phyloP scores from a whole-genome alignment of 2,797 vertebrate genomes.

The Oryzias sinensis region DNA sequence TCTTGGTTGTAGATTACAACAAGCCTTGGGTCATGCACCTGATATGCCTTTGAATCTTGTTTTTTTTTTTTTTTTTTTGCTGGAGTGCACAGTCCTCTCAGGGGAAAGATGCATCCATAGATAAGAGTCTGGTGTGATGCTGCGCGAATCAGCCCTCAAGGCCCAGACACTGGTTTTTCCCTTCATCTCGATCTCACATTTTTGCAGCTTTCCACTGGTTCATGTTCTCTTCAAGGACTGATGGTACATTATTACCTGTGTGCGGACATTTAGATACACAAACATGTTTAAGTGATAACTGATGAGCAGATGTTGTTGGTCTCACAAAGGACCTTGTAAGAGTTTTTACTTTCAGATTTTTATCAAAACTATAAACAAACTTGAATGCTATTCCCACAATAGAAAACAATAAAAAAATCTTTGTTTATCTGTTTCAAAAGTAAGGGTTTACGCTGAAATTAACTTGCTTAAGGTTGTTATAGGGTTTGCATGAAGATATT shows the following conservation, averaged over 20 bases:
- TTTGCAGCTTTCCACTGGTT: slow-evolving; percentile 61
- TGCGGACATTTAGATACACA: slow-evolving; percentile 3
- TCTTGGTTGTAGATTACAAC: slow-evolving; percentile 67
- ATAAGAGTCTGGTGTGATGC: slow-evolving; percentile 77
- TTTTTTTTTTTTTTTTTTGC: slow-evolving; percentile 47
- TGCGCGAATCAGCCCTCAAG: slow-evolving; percentile 72
- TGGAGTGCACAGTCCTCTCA: slow-evolving; percentile 73
- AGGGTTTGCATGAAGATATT: no score
- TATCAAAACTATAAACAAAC: not conserved
- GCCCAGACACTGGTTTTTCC: slow-evolving; percentile 65
- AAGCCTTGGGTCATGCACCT: slow-evolving; percentile 77
- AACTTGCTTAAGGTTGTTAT: no score
- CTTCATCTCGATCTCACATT: slow-evolving; percentile 61
- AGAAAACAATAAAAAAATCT: no score
- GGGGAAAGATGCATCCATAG: slow-evolving; percentile 67
- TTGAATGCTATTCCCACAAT: not conserved
- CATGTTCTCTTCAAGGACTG: slow-evolving; percentile 33
- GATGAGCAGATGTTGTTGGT: not conserved
- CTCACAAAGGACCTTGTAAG: not conserved
- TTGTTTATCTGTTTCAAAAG: no score
- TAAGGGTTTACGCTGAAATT: no score
- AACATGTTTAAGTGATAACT: slow-evolving; percentile 1
- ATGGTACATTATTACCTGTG: slow-evolving; percentile 26
- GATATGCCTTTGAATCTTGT: slow-evolving; percentile 77
- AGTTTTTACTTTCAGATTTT: not conserved